Evolutionary conservation across 2,113 vertebrate genomes (phyloP), one percentile per base, ranked within the genome.

Genomic region (Eupsittula cactorum): DNA sequence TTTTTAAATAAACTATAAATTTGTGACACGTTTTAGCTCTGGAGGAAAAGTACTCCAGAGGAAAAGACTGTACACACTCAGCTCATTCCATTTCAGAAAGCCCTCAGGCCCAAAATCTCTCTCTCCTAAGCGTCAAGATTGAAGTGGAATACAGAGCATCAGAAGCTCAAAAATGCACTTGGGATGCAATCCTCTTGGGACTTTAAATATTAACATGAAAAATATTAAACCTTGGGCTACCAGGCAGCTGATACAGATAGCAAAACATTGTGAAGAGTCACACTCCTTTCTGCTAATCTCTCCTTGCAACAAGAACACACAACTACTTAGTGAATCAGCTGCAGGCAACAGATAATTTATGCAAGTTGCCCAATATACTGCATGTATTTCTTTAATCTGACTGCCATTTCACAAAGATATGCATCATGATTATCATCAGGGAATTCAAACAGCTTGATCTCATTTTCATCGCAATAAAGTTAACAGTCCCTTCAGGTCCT

Each of bases 121-220:
- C 63, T 86, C 46, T 85, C 31, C 77, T 39, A 90, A 94, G 60
- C 6, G 1, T 79, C 63, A 81, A 78, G 79, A 73, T 0, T 75
- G 68, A 94, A 90, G 90, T 60, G 68, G 33, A 81, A 88, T 71
- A 78, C 85, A 75, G 41, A 37, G 37, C 70, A 62, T 82, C 52
- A 94, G 53, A 82, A 88, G 63, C 82, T 92, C 75, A 88, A 70
- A 96, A 94, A 86, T 29, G 35, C 53, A 31, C 53, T 86, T 83
- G 88, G 71, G 88, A 83, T 80, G 79, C n/a, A 86, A 42, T 80
- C 35, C 50, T 75, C 64, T n/a, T 81, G 75, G 68, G 79, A 37
- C 37, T 93, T 86, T 52, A 95, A 88, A 92, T 78, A 86, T 90
- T 88, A 83, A 90, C 46, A 47, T 4, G 9, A 74, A 90, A 83